Base-by-base conservation (phyloP, 2,113 vertebrate genomes). In the Trogon melanurus region DNA sequence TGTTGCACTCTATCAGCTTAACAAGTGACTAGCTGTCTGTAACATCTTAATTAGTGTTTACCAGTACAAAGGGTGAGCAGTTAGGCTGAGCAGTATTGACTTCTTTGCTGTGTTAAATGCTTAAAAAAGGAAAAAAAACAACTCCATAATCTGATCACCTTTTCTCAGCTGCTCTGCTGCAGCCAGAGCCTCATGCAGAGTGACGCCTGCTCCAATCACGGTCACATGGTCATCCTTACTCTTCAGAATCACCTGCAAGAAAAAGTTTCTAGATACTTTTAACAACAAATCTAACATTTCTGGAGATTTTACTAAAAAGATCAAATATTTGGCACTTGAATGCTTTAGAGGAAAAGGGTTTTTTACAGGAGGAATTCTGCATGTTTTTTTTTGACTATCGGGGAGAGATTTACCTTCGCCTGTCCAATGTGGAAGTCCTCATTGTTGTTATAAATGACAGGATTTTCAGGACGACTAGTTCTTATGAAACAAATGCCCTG, bases 401-500 rank as follows among this genome's bases (percentile, higher is more conserved):
- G n/a, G 20, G 20, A 30, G 36, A 11, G 78, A 95, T 91, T 97
- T 92, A 99, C 99, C 98, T 99, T 99, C 88, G 98, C 99, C 87
- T 99, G 99, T 85, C 99, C 99, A 47, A 99, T 96, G 73, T 99
- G 98, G 97, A 99, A 99, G 65, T 99, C 98, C 88, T 99, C 99
- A 4, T 97, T 99, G 98, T 98, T 99, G 98, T 98, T 99, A 65
- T 99, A 99, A 97, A 99, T 98, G 92, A 99, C 97, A 66, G 98
- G 71, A 18, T 98, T 98, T 96, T 99, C 99, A 57, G 99, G 99
- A 95, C 99, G 99, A 97, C 99, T 99, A 60, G 99, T 99, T 85
- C 99, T 98, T 96, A 99, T 99, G 96, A 99, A 99, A 92, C 99
- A 99, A 97, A 99, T 98, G 74, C 99, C 99, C 99, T 99, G 83